Base-by-base conservation (phyloP, 1,140 invertebrate species). In the Drosophila prosaltans region DNA sequence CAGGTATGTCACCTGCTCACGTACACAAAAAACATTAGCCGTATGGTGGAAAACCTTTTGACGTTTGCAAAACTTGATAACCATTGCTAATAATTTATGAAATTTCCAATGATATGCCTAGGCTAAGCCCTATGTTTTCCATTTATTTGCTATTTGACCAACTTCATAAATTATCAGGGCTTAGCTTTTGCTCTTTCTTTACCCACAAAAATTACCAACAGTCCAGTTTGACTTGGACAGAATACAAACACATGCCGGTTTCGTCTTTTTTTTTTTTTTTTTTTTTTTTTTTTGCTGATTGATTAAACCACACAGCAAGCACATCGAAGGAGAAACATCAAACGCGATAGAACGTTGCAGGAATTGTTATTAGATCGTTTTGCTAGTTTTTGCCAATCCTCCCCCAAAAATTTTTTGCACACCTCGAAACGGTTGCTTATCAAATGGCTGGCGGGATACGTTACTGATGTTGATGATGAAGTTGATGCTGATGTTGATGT, bases 331-430 rank as follows among this genome's bases (percentile, higher is more conserved):
- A 65, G 58, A 67, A 68, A 74, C 72, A 60, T 41, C 41, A 74
- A 74, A 61, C 63, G 21, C 66, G 45, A 21, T 11, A 59, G 65
- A 68, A 88, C 83, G 80, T 83, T 88, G 59, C 55, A 78, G 69
- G 83, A 86, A 86, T 86, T 86, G 83, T 86, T 86, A 86, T 86
- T 86, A 83, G 80, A 78, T 78, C 79, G 80, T 88, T 89, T 74
- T 73, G 69, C 73, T 72, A 55, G 24, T 55, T 54, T 55, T 24
- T 10, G 26, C 2, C n/a, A 48, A 24, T 28, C 16, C 11, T 48
- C 16, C 8, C 26, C 1, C 39, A 11, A n/a, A 43, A 51, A 45
- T 60, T 65, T 68, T 67, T 36, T 57, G 41, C 54, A 68, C 68
- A 79, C 77, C 66, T 80, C 16, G 58, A 61, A 71, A 55, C 66